phyloP scores from a whole-genome alignment of 2,113 vertebrate genomes.

The Toxostoma redivivum region DNA sequence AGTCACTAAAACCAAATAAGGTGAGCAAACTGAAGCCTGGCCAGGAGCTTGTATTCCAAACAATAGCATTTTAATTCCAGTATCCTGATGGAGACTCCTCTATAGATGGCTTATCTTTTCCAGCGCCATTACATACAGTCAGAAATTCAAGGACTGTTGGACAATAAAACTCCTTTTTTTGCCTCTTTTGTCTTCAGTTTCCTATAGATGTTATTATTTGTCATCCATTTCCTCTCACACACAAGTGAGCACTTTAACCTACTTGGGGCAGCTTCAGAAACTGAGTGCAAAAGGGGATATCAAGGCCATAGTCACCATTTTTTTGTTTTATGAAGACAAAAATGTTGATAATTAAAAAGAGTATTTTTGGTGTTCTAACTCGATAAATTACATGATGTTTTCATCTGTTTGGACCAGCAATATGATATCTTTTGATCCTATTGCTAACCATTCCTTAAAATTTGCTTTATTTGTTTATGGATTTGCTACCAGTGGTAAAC shows the following conservation, averaged over 20 bases:
- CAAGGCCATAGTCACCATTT: not conserved
- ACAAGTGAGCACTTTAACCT: not conserved
- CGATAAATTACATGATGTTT: not conserved
- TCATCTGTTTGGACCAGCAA: not conserved
- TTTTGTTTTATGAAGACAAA: not conserved
- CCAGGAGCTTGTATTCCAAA: not conserved
- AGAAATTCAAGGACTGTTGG: constrained; percentile 18
- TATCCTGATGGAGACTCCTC: constrained; percentile 5
- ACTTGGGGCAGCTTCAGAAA: not conserved
- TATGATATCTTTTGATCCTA: not conserved
- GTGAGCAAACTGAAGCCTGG: not conserved
- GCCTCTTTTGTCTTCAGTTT: not conserved
- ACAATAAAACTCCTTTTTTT: constrained; percentile 23
- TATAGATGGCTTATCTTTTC: constrained; percentile 17
- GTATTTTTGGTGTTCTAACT: not conserved
- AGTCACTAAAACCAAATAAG: not conserved
- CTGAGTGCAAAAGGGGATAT: not conserved
- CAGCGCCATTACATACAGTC: not conserved
- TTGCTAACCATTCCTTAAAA: not conserved
- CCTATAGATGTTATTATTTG: constrained; percentile 12
- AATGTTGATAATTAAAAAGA: not conserved
- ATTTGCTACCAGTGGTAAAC: not conserved
- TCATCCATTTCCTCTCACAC: not conserved
- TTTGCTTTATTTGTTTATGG: not conserved
- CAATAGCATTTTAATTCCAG: not conserved